Conservation (phyloP, 2,888 invertebrate genomes). For the Diarsia brunnea region DNA sequence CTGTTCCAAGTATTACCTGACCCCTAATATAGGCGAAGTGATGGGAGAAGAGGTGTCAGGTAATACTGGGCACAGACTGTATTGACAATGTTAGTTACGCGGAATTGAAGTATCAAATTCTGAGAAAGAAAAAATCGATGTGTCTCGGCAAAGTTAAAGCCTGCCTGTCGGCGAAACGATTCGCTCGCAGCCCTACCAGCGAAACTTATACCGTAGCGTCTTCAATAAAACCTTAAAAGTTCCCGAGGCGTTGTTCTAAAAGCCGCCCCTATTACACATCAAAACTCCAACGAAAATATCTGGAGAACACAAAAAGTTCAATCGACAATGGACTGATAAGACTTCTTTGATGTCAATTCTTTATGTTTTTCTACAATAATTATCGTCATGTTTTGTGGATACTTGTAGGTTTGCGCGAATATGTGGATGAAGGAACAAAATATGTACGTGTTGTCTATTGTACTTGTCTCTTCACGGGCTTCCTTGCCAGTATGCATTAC, state of each 20-base stretch:
- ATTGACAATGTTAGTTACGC: too few relatives aligned
- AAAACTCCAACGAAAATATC: conserved; percentile 70
- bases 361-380: conserved; percentile 58
- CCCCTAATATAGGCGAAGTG: too few relatives aligned
- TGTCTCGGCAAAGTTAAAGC: conserved; percentile 64
- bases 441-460: neutral
- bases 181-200: conserved; percentile 55
- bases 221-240: conserved; percentile 73
- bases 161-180: conserved; percentile 58
- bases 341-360: conserved; percentile 67
- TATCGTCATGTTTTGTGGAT: conserved; percentile 50
- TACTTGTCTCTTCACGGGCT: neutral
- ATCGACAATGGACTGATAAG: conserved; percentile 68
- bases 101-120: too few relatives aligned
- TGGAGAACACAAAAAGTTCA: conserved; percentile 69
- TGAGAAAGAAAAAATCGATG: conserved; percentile 60
- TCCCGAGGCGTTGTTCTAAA: conserved; percentile 70
- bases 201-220: conserved; percentile 63
- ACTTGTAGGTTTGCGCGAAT: conserved; percentile 37
- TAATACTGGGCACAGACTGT: too few relatives aligned
- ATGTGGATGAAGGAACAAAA: neutral
- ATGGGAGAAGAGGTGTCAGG: too few relatives aligned
- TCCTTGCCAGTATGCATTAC: neutral
- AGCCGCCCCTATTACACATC: conserved; percentile 73
- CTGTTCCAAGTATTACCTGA: too few relatives aligned